Conservation (phyloP, 2,113 vertebrate species). For the Echinops telfairi region DNA sequence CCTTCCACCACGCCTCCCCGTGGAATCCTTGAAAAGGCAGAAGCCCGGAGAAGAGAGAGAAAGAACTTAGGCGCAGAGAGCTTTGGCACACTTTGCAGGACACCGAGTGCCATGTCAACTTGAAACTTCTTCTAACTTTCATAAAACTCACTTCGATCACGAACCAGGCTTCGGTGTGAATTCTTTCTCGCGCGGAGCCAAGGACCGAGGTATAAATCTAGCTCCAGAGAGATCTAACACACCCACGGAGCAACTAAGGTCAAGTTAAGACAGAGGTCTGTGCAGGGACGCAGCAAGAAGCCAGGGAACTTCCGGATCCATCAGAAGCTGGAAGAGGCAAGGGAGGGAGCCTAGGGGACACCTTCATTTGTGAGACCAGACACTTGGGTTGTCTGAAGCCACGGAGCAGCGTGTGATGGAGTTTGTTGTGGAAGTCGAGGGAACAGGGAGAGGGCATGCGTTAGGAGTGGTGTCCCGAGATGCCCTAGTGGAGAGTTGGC, state of each 20-base stretch:
- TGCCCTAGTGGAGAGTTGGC: background rate
- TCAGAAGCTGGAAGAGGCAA: background rate
- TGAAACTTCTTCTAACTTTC: too few relatives aligned
- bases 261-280: background rate
- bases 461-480: background rate
- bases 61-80: too few relatives aligned
- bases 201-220: too few relatives aligned
- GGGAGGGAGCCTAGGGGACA: background rate
- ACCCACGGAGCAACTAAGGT: background rate
- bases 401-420: background rate
- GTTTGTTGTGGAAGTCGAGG: background rate
- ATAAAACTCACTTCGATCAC: too few relatives aligned
- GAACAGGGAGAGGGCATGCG: background rate
- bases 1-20: too few relatives aligned
- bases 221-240: too few relatives aligned
- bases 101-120: too few relatives aligned
- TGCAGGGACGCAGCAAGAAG: background rate
- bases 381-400: conserved; percentile 4
- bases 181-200: too few relatives aligned
- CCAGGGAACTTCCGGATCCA: background rate
- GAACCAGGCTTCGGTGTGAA: too few relatives aligned
- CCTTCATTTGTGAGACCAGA: background rate
- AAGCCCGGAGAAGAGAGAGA: too few relatives aligned
- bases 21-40: too few relatives aligned
- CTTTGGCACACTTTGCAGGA: too few relatives aligned